Evolutionary conservation across 2,113 vertebrate species (phyloP).

Genomic region (Vidua chalybeata): DNA sequence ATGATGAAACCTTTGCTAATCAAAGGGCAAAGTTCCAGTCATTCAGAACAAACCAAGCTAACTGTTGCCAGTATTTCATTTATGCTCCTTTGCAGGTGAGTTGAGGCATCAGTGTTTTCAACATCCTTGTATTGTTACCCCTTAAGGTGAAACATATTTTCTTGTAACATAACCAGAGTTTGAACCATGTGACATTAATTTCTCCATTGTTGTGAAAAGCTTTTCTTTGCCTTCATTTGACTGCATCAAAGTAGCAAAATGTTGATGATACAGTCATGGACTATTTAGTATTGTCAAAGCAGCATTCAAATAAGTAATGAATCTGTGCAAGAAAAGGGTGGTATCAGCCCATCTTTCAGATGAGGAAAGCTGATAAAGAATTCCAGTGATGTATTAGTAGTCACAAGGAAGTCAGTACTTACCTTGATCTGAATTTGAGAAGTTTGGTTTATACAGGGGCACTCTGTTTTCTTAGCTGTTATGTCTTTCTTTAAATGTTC

Average conservation of each 20-base stretch:
- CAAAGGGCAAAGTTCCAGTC: not conserved
- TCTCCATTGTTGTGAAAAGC: not conserved
- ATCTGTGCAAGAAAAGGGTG: not conserved
- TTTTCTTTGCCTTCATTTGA: not conserved
- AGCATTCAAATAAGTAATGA: not conserved
- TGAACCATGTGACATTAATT: not conserved
- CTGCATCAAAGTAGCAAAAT: not conserved
- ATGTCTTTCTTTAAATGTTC: not conserved
- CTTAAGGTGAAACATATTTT: not conserved
- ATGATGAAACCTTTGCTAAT: not conserved
- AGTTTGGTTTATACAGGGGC: not conserved
- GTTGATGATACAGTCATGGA: not conserved
- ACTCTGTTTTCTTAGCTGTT: not conserved
- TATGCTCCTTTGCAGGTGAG: not conserved
- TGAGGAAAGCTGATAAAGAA: not conserved
- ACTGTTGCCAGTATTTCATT: not conserved
- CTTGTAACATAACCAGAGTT: not conserved
- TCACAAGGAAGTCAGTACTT: not conserved
- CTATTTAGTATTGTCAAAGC: not conserved
- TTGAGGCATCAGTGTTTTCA: not conserved
- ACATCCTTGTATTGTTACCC: not conserved
- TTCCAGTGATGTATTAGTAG: not conserved
- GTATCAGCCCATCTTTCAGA: not conserved
- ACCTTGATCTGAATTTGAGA: not conserved
- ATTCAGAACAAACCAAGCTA: not conserved